A percentile compares a stretch with the other conserved stretches of the same genome.
Evolutionary conservation across 2,888 invertebrate genomes (phyloP).

Genomic region (Lamellibrachia columna): DNA sequence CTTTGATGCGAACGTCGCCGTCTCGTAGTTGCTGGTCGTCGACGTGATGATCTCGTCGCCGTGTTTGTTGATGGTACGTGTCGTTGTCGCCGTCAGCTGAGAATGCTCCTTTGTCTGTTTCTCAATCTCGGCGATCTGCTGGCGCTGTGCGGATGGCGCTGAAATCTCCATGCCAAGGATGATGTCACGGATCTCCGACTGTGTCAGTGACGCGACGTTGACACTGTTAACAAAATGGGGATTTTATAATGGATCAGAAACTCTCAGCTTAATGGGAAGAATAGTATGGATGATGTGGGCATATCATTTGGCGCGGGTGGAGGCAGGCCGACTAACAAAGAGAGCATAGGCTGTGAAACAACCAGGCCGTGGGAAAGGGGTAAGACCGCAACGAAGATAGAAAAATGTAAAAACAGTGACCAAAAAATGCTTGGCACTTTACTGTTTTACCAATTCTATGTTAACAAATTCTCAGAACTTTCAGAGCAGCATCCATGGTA

Average conservation of each 20-base stretch:
- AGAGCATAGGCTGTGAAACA: too few relatives aligned
- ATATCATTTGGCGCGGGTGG: too few relatives aligned
- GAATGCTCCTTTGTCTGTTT: slow-evolving; percentile 98
- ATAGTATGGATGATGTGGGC: too few relatives aligned
- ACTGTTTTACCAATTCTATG: too few relatives aligned
- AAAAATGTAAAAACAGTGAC: too few relatives aligned
- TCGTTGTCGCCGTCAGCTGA: slow-evolving; percentile 97
- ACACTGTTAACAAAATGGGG: slow-evolving; percentile 72
- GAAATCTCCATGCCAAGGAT: slow-evolving; percentile 99
- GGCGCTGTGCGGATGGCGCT: slow-evolving; percentile 97
- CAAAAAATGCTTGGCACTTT: too few relatives aligned
- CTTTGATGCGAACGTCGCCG: slow-evolving; percentile 96
- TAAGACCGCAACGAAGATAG: too few relatives aligned
- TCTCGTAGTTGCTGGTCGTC: slow-evolving; percentile 97
- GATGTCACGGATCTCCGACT: slow-evolving; percentile 98
- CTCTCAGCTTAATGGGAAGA: too few relatives aligned
- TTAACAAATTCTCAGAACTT: too few relatives aligned
- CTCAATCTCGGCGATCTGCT: slow-evolving; percentile 99
- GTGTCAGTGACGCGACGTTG: slow-evolving; percentile 97
- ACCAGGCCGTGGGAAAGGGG: too few relatives aligned
- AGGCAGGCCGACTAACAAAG: too few relatives aligned
- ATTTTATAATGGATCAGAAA: not conserved
- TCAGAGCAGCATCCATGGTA: not conserved
- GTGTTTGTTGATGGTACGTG: slow-evolving; percentile 97
- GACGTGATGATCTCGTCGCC: slow-evolving; percentile 99